Conservation (phyloP, 2,113 vertebrate genomes). For the Irena cyanogastra region DNA sequence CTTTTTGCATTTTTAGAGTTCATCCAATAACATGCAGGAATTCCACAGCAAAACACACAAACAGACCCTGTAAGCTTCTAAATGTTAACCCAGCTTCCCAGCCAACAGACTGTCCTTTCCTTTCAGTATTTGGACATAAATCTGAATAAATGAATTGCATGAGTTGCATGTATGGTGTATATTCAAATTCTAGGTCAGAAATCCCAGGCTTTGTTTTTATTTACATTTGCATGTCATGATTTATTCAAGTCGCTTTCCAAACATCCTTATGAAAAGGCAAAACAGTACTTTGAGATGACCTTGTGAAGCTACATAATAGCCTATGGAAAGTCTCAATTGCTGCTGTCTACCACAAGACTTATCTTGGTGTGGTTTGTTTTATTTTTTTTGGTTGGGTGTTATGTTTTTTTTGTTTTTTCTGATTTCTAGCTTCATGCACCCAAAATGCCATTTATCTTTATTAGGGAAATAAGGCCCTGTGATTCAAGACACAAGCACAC, state of each 20-base stretch:
- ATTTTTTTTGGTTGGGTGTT: not conserved
- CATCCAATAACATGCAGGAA: not conserved
- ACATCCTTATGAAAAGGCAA: not conserved
- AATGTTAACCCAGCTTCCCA: not conserved
- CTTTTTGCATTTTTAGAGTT: not conserved
- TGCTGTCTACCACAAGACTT: not conserved
- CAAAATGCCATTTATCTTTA: not conserved
- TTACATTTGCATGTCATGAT: not conserved
- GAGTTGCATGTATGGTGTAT: not conserved
- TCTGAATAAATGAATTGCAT: not conserved
- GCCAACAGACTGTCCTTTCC: accelerated
- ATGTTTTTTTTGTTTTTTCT: not conserved
- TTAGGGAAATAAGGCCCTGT: not conserved
- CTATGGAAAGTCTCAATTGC: not conserved
- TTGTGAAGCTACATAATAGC: not conserved
- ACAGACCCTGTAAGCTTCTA: not conserved
- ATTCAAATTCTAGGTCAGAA: not conserved
- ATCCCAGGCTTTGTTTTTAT: not conserved
- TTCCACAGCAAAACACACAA: not conserved
- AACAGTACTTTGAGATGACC: not conserved
- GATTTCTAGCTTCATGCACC: not conserved
- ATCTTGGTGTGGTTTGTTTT: not conserved
- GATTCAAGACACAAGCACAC: not conserved
- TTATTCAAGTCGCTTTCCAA: not conserved
- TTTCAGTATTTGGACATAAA: not conserved